Evolutionary conservation across 1,140 invertebrate genomes (phyloP), one percentile per base, ranked within the genome.

Genomic region (Cephus cinctus): DNA sequence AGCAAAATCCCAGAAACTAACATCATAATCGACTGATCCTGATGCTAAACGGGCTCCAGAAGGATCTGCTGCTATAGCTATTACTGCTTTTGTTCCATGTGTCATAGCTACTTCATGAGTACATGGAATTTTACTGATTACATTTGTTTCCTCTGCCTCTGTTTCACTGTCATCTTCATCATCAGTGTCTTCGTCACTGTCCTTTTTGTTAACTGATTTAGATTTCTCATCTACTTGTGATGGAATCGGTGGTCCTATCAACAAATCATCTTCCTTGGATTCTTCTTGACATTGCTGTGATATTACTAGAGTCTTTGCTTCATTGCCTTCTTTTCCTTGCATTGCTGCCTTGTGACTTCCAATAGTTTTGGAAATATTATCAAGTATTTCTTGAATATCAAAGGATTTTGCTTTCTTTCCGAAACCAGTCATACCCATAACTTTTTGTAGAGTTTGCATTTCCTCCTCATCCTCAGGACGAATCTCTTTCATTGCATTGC

Each of bases 1-100:
- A 46, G 92, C 89, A 81, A 98, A 99, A 76, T 99, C 96, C 93
- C 94, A 99, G 54, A 98, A 91, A 47, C 88, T 89, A 0, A 99
- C 88, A 57, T 98, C 93, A 76, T 98, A 99, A 67, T 98, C 95
- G 18, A 93, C 84, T 4, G 89, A 91, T 6, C 96, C 96, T n/a
- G 91, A 90, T 0, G 94, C 92, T 9, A 98, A 74, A 19, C 96
- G 78, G 12, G 93, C 90, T 12, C 96, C 97, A 19, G 94, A 90
- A 1, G 93, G 90, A 78, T 99, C 96, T 1, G 93, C 83, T 8
- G 88, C 86, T 3, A 98, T 69, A 0, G 94, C 94, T 1, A 92
- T 86, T 0, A 96, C 86, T 2, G 92, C 88, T 78, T 92, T 93
- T 1, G 63, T 81, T 1, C 94, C 93, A 77, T 97, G 94, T 31